A percentile compares a stretch with the other conserved stretches of the same genome.
Evolutionary conservation across 2,113 vertebrate species (phyloP).

Genomic region (Clupea harengus): DNA sequence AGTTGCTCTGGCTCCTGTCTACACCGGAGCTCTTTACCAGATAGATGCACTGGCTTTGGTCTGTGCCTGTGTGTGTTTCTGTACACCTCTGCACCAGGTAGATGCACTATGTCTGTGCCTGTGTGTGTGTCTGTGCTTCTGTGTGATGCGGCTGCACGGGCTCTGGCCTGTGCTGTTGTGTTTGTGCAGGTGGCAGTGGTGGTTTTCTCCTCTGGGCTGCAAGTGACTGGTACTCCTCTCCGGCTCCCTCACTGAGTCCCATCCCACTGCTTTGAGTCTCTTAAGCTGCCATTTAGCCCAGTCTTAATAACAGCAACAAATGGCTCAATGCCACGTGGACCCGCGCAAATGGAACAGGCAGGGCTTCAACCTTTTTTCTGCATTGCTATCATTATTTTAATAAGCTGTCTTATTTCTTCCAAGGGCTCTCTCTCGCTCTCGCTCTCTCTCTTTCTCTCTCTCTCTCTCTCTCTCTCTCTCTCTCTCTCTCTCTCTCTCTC

Average conservation of each 20-base stretch:
- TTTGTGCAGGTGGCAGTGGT: not conserved
- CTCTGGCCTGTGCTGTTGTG: not conserved
- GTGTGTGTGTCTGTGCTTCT: not conserved
- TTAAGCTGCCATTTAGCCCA: slow-evolving; percentile 63
- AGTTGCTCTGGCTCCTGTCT: not conserved
- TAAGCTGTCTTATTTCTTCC: slow-evolving; percentile 37
- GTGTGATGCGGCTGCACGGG: not conserved
- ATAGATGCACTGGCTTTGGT: not conserved
- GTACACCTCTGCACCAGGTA: not conserved
- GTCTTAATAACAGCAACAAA: slow-evolving; percentile 53
- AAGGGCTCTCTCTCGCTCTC: not conserved
- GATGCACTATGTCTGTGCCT: not conserved
- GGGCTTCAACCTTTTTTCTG: slow-evolving; percentile 35
- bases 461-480: not conserved
- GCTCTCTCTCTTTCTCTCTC: not conserved
- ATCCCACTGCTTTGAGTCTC: slow-evolving; percentile 56
- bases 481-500: not conserved
- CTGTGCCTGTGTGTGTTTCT: not conserved
- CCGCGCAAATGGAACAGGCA: slow-evolving; percentile 48
- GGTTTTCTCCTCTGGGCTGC: not conserved
- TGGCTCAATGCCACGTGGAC: slow-evolving; percentile 50
- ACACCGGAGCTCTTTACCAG: not conserved
- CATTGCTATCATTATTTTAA: slow-evolving; percentile 56
- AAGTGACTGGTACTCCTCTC: not conserved
- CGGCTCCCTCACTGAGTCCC: slow-evolving; percentile 45